A percentile compares a stretch with the other conserved stretches of the same genome.
These are phyloP conservation scores for Noctua fimbriata DNA, from an alignment of 2,888 invertebrate genomes.

Conservation along the genomic window DNA sequence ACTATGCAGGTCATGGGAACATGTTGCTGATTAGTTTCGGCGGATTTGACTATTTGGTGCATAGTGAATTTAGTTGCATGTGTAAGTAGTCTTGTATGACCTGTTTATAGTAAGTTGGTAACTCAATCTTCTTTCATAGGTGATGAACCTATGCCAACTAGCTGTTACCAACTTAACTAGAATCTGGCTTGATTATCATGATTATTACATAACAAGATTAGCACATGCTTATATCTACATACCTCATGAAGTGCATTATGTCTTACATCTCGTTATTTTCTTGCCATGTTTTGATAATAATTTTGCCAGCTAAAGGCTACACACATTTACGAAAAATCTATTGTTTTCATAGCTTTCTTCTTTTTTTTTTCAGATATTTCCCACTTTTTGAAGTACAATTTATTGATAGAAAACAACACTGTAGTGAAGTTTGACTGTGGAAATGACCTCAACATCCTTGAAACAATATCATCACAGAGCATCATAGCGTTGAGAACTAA, in stretches of 20 bases:
- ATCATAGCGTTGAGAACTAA: conserved; percentile 83
- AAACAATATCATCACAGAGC: conserved; percentile 80
- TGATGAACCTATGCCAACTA: background rate
- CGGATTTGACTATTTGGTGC: conserved; percentile 80
- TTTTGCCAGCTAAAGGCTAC: background rate
- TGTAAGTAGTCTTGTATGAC: conserved; percentile 76
- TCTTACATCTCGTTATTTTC: background rate
- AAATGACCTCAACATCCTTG: conserved; percentile 77
- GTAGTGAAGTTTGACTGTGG: conserved; percentile 77
- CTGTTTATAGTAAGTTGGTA: background rate
- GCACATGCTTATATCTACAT: background rate
- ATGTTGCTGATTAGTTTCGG: conserved; percentile 76
- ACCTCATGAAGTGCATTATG: background rate
- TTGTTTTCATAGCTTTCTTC: background rate
- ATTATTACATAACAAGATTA: background rate
- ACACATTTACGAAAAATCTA: background rate
- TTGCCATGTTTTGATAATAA: background rate
- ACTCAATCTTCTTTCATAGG: background rate
- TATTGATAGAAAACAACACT: conserved; percentile 69
- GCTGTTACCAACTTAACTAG: background rate
- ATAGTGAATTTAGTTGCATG: conserved; percentile 80
- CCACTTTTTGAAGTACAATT: conserved; percentile 74
- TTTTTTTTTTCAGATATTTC: conserved; percentile 79
- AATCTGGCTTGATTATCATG: background rate
- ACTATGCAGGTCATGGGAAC: conserved; percentile 86